Evolutionary conservation across 2,797 vertebrate genomes (phyloP).

Genomic region (Crypturellus tataupa): DNA sequence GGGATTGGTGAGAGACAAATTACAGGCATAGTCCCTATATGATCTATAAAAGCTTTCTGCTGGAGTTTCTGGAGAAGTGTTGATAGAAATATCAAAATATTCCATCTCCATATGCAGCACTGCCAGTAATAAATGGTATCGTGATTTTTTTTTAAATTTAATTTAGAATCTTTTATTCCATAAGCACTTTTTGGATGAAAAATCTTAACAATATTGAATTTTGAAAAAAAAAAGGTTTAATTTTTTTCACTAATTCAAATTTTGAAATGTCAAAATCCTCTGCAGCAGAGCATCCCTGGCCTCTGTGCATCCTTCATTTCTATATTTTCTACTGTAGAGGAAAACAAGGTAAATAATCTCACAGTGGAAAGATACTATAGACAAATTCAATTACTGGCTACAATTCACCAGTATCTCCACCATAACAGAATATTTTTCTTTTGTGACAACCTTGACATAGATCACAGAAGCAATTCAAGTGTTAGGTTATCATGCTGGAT

Average conservation of each 20-base stretch:
- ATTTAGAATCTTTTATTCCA: background rate
- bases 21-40: background rate
- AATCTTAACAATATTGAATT: background rate
- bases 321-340: background rate
- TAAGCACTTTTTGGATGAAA: background rate
- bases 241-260: background rate
- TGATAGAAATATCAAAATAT: background rate
- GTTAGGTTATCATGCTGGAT: background rate
- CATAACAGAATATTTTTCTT: background rate
- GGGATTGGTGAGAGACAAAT: background rate
- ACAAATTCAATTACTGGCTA: background rate
- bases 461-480: background rate
- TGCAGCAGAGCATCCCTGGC: background rate
- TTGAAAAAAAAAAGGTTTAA: background rate
- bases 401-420: background rate
- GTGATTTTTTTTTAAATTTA: background rate
- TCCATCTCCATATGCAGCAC: background rate
- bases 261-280: background rate
- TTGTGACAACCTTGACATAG: background rate
- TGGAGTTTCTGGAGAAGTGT: background rate
- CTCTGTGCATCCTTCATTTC: background rate
- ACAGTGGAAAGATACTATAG: background rate
- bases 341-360: background rate
- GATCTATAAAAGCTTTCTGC: background rate
- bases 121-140: background rate